These are phyloP conservation scores for Pseudorectes ferrugineus DNA, from an alignment of 2,113 vertebrate species.

Conservation along the genomic window DNA sequence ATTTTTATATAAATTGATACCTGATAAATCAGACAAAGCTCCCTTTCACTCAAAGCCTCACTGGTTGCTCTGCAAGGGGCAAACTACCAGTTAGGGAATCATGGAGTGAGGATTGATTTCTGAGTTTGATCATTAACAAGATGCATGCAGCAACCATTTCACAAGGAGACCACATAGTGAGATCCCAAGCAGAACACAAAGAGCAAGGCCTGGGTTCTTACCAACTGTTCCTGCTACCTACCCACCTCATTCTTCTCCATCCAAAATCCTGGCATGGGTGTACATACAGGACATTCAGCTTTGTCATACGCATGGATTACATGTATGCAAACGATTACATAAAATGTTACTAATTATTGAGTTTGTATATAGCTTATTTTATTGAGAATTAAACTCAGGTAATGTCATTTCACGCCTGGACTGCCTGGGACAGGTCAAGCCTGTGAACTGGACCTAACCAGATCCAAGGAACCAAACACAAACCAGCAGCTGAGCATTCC, in stretches of 20 bases:
- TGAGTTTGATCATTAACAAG: neutral
- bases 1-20: neutral
- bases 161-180: neutral
- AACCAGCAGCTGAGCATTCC: neutral
- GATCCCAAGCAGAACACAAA: neutral
- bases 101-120: neutral
- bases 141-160: neutral
- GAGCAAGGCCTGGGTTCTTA: neutral
- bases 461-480: neutral
- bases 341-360: neutral
- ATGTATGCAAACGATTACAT: neutral
- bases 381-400: neutral
- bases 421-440: neutral
- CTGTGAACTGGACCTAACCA: neutral
- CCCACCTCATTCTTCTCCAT: neutral
- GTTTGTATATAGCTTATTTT: neutral
- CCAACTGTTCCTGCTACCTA: neutral
- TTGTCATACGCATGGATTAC: neutral
- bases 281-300: neutral
- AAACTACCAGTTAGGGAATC: neutral
- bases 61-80: neutral
- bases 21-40: neutral
- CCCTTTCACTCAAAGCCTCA: neutral
- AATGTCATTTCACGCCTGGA: neutral
- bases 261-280: neutral